Base-by-base conservation (phyloP, 2,888 invertebrate species). In the Bibio marci region DNA sequence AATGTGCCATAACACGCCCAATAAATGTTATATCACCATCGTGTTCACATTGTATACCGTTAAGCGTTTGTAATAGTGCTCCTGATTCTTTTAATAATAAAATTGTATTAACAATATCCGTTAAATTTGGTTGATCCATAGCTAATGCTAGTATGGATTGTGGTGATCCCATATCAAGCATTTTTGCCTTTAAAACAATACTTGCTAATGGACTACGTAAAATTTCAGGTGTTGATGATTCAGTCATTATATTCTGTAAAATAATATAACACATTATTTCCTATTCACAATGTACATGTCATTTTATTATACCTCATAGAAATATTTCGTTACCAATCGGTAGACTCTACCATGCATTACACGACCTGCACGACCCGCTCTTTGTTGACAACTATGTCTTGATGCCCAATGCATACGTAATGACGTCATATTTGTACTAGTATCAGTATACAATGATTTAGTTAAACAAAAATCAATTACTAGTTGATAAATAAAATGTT, bases 391-490 rank as follows among this genome's bases (percentile, higher is more conserved):
- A 59, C 83, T 92, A 1, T 80, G 76, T 53, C 83, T 80, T 1
- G 91, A 81, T 0, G 92, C 87, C 94, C 94, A 95, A 41, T 70
- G 66, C 46, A 91, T 54, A 49, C 78, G 73, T 33, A 95, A 67
- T 34, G 76, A 52, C 1, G 52, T 51, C 15, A 58, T 56, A 64
- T 85, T 86, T 0, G 88, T 83, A 1, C 65, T 62, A 2, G 70
- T 64, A 55, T 94, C 86, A 35, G 78, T 75, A 5, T 79, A 66
- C 49, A 90, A 59, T 27, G 73, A 70, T 64, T 92, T 94, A 43
- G 86, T 86, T 43, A 94, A 64, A 59, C 94, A 95, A 60, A 87
- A 94, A 62, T 97, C 95, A 50, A 95, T 80, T 35, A 97, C 92
- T 56, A 27, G 38, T 37, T 37, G 11, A 25, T 7, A 30, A 37